Evolutionary conservation across 2,888 invertebrate species (phyloP).

Genomic region (Lordiphosa fenestrarum): DNA sequence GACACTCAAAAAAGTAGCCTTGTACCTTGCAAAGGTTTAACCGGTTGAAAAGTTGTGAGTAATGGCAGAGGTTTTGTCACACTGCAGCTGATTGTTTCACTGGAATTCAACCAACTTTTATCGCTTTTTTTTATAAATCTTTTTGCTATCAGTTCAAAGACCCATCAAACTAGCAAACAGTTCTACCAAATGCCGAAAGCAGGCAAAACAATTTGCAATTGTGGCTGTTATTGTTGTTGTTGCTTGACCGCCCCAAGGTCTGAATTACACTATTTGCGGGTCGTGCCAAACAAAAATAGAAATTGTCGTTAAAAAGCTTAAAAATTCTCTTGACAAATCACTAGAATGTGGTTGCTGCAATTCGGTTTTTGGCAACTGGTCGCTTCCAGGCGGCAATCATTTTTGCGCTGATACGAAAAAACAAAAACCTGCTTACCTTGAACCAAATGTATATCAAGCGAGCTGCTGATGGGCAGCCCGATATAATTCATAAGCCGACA

Average conservation of each 20-base stretch:
- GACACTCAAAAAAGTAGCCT: slow-evolving; percentile 32
- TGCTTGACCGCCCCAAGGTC: slow-evolving; percentile 35
- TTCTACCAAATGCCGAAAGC: neutral
- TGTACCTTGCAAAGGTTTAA: slow-evolving; percentile 22
- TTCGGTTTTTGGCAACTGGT: too few species aligned
- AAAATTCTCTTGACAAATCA: slow-evolving; percentile 25
- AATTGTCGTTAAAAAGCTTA: slow-evolving; percentile 63
- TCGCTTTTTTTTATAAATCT: slow-evolving; percentile 1
- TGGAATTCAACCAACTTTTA: too few species aligned
- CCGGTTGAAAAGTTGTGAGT: neutral
- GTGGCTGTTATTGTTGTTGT: slow-evolving; percentile 24
- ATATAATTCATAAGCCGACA: too few species aligned
- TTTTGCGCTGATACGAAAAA: too few species aligned
- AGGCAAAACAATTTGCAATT: slow-evolving; percentile 1
- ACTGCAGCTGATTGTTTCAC: too few species aligned
- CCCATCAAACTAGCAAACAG: slow-evolving; percentile 2
- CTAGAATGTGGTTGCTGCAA: too few species aligned
- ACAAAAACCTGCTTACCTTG: too few species aligned
- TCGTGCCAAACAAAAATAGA: slow-evolving; percentile 46
- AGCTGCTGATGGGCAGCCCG: too few species aligned
- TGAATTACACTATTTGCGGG: slow-evolving; percentile 22
- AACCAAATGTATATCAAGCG: too few species aligned
- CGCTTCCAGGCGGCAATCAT: too few species aligned
- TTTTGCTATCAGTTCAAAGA: slow-evolving; percentile 23
- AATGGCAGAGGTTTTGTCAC: too few species aligned